Evolutionary conservation across 1,140 invertebrate species (phyloP).

Genomic region (Tetragonula clypearis): DNA sequence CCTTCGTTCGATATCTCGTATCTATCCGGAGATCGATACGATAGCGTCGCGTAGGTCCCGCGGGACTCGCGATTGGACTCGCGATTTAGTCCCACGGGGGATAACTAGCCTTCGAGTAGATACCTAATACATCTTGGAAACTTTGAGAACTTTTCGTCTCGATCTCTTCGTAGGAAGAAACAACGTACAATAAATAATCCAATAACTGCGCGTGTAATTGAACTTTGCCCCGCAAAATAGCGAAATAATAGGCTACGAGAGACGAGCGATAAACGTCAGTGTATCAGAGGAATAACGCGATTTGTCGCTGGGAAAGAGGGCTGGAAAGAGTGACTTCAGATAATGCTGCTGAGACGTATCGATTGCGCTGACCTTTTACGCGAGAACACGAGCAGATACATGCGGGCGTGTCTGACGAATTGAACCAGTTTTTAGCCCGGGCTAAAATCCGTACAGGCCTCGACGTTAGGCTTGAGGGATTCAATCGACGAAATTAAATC

Average conservation of each 20-base stretch:
- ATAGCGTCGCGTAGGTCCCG: conserved; percentile 2
- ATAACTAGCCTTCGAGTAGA: too few species aligned
- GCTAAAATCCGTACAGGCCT: neutral
- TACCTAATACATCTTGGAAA: neutral
- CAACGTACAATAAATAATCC: neutral
- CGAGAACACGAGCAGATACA: conserved; percentile 34
- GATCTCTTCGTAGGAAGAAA: neutral
- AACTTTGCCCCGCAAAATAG: neutral
- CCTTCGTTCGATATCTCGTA: conserved; percentile 61
- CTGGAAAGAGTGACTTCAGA: conserved; percentile 32
- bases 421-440: conserved; percentile 39
- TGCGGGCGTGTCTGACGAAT: conserved; percentile 64
- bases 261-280: conserved; percentile 11
- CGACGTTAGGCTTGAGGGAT: neutral
- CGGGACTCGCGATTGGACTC: neutral
- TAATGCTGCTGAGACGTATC: conserved; percentile 54
- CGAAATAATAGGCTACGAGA: neutral
- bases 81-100: neutral
- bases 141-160: too few species aligned
- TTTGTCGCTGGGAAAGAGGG: conserved; percentile 1
- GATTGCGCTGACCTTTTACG: conserved; percentile 58
- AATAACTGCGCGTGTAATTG: too few species aligned
- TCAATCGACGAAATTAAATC: conserved; percentile 27
- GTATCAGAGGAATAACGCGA: neutral
- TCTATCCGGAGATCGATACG: conserved; percentile 52